Percentiles rank a stretch among this genome's conserved stretches.
These are phyloP conservation scores for Pteruthius melanotis DNA, from an alignment of 2,113 vertebrate genomes.

Conservation along the genomic window DNA sequence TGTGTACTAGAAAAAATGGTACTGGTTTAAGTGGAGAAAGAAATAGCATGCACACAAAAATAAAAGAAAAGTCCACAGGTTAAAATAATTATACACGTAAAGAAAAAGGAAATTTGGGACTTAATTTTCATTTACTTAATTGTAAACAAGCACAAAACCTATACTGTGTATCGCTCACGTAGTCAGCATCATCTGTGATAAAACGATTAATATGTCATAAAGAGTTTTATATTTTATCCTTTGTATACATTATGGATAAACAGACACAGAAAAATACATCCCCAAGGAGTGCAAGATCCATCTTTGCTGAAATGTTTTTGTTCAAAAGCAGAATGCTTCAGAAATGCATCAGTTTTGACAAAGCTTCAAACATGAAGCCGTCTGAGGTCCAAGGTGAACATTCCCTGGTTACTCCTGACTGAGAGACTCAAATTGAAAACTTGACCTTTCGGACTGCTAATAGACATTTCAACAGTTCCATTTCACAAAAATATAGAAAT, in stretches of 20 bases:
- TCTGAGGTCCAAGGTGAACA: neutral
- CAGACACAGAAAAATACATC: neutral
- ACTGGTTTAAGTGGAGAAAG: neutral
- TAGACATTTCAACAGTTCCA: neutral
- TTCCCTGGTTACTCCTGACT: neutral
- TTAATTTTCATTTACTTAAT: neutral
- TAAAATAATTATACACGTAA: neutral
- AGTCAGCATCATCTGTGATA: neutral
- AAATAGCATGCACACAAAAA: neutral
- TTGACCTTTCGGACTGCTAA: neutral
- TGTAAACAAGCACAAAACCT: neutral
- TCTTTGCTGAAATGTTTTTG: neutral
- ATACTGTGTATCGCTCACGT: fast-evolving
- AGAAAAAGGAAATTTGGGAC: neutral
- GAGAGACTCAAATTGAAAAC: neutral
- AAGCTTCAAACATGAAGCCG: neutral
- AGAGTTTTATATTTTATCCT: neutral
- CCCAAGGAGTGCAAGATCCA: neutral
- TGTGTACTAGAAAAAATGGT: neutral
- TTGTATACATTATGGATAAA: neutral
- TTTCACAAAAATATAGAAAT: neutral
- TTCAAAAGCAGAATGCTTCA: neutral
- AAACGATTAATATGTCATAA: neutral
- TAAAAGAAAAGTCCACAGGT: neutral
- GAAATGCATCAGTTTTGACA: neutral